A percentile compares a stretch with the other conserved stretches of the same genome.
phyloP scores from a whole-genome alignment of 2,888 invertebrate species.

The Phengaris arion region DNA sequence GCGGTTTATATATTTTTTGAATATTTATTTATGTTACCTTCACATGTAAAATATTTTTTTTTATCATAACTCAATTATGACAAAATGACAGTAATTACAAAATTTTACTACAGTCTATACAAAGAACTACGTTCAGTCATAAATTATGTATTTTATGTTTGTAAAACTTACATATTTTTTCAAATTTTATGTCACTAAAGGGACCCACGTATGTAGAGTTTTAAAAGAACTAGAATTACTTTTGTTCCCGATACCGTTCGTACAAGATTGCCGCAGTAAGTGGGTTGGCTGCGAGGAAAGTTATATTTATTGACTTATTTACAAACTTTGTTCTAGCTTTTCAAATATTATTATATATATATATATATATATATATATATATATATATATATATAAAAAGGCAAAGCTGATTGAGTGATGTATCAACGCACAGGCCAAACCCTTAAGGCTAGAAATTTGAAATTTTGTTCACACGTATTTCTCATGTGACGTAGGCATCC shows the following conservation, averaged over 20 bases:
- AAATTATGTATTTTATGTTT: not conserved
- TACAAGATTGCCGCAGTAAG: not conserved
- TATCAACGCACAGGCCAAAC: no score
- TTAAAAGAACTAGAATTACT: not conserved
- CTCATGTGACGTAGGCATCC: no score
- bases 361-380: not conserved
- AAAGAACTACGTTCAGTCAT: not conserved
- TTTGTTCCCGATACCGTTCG: constrained; percentile 4
- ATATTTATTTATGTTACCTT: no score
- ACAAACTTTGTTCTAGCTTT: constrained; percentile 5
- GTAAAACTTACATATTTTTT: not conserved
- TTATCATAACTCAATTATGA: no score
- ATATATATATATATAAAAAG: not conserved
- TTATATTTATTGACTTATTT: constrained; percentile 14
- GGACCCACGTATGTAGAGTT: not conserved
- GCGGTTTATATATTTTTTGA: no score
- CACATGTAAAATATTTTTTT: no score
- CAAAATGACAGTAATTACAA: not conserved
- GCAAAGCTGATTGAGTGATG: no score
- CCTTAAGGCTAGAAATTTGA: no score
- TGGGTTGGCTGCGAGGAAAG: not conserved
- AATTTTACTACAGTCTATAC: not conserved
- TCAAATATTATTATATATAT: constrained; percentile 17
- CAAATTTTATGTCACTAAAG: not conserved
- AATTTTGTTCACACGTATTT: no score